Evolutionary conservation across 2,888 invertebrate species (phyloP).

Genomic region (Sphaerolaimus hirsutus): DNA sequence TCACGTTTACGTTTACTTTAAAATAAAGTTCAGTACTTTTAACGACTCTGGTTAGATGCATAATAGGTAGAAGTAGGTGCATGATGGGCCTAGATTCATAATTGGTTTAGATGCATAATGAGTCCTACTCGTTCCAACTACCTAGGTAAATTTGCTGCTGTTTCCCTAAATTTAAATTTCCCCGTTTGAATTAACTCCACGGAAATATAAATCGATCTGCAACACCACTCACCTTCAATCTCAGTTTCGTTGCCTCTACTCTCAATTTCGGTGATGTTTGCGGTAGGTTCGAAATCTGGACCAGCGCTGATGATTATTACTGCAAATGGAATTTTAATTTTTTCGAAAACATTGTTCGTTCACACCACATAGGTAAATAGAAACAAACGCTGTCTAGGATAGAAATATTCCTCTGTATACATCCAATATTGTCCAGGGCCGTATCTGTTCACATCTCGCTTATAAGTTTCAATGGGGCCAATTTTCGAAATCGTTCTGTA

Average conservation of each 20-base stretch:
- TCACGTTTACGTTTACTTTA: too few relatives aligned
- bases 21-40: too few relatives aligned
- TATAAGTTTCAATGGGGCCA: slow-evolving; percentile 25
- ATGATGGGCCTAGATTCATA: too few relatives aligned
- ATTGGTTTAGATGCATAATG: too few relatives aligned
- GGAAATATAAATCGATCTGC: too few relatives aligned
- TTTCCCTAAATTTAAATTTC: too few relatives aligned
- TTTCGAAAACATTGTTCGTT: not conserved
- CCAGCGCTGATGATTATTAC: not conserved
- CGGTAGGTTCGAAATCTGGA: not conserved
- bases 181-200: too few relatives aligned
- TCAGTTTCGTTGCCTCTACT: not conserved
- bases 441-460: slow-evolving; percentile 20
- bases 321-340: not conserved
- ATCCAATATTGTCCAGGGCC: slow-evolving; percentile 25
- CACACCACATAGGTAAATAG: not conserved
- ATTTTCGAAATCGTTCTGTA: slow-evolving; percentile 21
- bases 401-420: slow-evolving; percentile 26
- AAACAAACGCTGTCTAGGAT: slow-evolving; percentile 23
- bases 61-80: too few relatives aligned
- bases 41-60: too few relatives aligned
- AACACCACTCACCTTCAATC: too few relatives aligned
- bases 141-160: too few relatives aligned
- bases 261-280: not conserved
- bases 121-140: too few relatives aligned